These are phyloP conservation scores for Scaptomyza montana DNA, from an alignment of 1,140 invertebrate genomes.

Conservation along the genomic window DNA sequence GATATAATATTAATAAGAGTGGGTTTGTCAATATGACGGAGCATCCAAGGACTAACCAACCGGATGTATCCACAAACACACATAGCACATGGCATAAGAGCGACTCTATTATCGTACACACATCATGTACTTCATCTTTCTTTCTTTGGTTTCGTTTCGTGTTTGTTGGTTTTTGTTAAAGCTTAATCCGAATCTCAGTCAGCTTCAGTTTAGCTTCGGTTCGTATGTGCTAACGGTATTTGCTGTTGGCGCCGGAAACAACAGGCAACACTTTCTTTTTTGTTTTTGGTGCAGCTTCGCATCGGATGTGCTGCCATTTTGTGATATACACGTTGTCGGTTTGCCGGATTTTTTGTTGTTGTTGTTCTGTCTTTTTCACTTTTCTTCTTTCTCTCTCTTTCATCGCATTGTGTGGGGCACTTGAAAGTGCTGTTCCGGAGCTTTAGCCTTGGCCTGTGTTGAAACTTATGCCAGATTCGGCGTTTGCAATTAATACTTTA, in stretches of 20 bases:
- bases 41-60: constrained; percentile 53
- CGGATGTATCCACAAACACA: constrained; percentile 56
- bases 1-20: constrained; percentile 76
- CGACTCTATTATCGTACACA: background rate
- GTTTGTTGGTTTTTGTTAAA: constrained; percentile 53
- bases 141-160: constrained; percentile 35
- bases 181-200: constrained; percentile 65
- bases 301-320: constrained; percentile 55
- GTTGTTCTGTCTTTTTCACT: background rate
- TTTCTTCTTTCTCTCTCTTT: background rate
- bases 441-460: constrained; percentile 8
- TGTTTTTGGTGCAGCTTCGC: constrained; percentile 13
- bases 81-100: no score
- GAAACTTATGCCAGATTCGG: constrained; percentile 58
- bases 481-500: constrained; percentile 73
- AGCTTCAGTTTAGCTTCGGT: background rate
- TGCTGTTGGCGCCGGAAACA: constrained; percentile 60
- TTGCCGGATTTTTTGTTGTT: constrained; percentile 18
- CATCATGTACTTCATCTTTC: constrained; percentile 45
- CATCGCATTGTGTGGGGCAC: constrained; percentile 29
- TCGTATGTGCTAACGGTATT: constrained; percentile 61
- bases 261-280: constrained; percentile 66
- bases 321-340: constrained; percentile 26
- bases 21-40: constrained; percentile 67
- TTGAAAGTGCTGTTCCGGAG: constrained; percentile 23